These are phyloP conservation scores for Enteromius trimaculatus DNA, from an alignment of 2,797 vertebrate species.

Conservation along the genomic window DNA sequence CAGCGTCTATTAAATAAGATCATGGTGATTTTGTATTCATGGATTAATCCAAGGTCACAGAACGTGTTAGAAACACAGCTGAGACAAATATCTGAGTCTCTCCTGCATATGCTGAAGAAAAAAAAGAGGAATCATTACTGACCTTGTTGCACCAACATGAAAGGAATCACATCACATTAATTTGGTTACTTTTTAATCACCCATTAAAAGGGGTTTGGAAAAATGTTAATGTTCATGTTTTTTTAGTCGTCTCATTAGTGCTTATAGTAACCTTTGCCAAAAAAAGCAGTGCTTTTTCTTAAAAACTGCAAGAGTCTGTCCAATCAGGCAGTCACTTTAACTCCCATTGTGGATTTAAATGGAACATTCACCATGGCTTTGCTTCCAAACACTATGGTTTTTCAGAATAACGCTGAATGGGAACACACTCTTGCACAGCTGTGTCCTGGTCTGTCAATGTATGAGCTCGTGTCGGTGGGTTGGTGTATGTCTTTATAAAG, in stretches of 20 bases:
- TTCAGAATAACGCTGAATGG: constrained; percentile 31
- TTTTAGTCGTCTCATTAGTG: constrained; percentile 27
- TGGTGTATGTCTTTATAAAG: not conserved
- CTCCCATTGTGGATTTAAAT: constrained; percentile 43
- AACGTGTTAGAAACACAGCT: constrained; percentile 13
- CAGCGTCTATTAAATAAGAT: constrained; percentile 31
- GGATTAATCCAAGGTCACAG: constrained; percentile 25
- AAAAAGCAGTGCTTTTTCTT: constrained; percentile 5
- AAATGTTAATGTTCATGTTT: constrained; percentile 10
- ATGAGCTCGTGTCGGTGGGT: not conserved
- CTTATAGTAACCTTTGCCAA: constrained; percentile 12
- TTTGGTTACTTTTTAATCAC: constrained; percentile 37
- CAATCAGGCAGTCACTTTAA: constrained; percentile 30
- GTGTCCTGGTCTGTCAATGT: constrained; percentile 32
- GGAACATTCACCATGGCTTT: constrained; percentile 47
- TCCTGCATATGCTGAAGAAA: constrained; percentile 7
- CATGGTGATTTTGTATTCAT: constrained; percentile 17
- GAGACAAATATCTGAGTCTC: constrained; percentile 14
- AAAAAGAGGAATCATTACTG: constrained; percentile 3
- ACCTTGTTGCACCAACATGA: constrained; percentile 18
- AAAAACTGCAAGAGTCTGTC: constrained; percentile 8
- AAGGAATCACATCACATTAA: constrained; percentile 12
- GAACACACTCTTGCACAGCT: constrained; percentile 39
- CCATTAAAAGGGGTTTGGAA: not conserved
- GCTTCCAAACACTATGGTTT: constrained; percentile 24